Base-by-base conservation (phyloP, 2,113 vertebrate genomes). In the Prolemur simus region DNA sequence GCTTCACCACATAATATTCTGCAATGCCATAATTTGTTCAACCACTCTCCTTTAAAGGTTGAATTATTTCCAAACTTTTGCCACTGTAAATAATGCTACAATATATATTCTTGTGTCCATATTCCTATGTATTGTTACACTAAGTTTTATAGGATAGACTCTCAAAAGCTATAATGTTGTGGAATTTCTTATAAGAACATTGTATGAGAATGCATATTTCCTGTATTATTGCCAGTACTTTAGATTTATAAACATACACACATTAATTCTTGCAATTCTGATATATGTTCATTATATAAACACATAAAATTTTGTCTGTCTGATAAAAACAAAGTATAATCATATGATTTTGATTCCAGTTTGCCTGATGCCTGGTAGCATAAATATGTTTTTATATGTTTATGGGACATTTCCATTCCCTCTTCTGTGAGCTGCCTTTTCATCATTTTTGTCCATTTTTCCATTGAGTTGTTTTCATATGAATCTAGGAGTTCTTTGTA, bases 371-470 rank as follows among this genome's bases (percentile, higher is more conserved):
- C 18, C 7, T 87, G 27, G 13, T 54, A 45, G 52, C 88, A 13
- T 90, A 95, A 80, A 58, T 6, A 63, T 2, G 4, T 63, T 74
- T 91, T 84, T 42, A 66, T 10, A 39, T 54, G 2, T 49, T 89
- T 60, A 71, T 0, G 60, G 47, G 13, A 20, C 37, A 90, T 90
- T 92, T 83, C 37, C 20, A 32, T 68, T 87, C 18, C 25, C 13
- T 86, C 47, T 8, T 91, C 45, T 77, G 5, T 71, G 74, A 90
- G 80, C 4, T 86, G 21, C 5, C 15, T 83, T 97, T 96, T 80
- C 8, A 52, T 82, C 83, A 89, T 69, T n/a, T 68, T 80, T 64
- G 94, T 4, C 11, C 4, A 89, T 80, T 93, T 89, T 97, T 69
- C 13, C 71, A 64, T 32, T 60, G 39, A 4, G 18, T 80, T 83